These are phyloP conservation scores for Chaetodon trifasciatus DNA, from an alignment of 2,797 vertebrate species.

Conservation along the genomic window DNA sequence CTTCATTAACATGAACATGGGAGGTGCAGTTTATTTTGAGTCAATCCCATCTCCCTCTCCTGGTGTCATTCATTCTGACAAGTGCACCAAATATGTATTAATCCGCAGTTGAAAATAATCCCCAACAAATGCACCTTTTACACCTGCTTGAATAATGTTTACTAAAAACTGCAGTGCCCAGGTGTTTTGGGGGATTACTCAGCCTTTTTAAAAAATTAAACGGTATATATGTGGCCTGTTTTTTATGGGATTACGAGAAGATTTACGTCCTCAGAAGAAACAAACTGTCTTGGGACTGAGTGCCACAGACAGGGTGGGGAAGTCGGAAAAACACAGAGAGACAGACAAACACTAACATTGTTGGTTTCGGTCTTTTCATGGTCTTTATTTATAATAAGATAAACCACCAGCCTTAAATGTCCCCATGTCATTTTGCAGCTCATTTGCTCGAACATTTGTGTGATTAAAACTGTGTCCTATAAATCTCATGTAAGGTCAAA, in stretches of 20 bases:
- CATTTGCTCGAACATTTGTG: constrained; percentile 19
- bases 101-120: background rate
- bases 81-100: background rate
- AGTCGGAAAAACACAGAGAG: background rate
- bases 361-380: constrained; percentile 14
- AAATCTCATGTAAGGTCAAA: constrained; percentile 15
- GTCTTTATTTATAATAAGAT: constrained; percentile 23
- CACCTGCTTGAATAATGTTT: background rate
- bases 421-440: constrained; percentile 14
- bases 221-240: background rate
- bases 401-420: constrained; percentile 1
- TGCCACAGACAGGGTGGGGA: constrained; percentile 8
- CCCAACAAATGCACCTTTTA: background rate
- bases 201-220: background rate
- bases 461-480: constrained; percentile 26
- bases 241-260: background rate
- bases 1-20: background rate
- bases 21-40: too few relatives aligned
- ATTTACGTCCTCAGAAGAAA: background rate
- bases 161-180: background rate
- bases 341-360: background rate
- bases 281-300: background rate
- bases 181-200: background rate
- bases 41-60: too few relatives aligned
- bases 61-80: too few relatives aligned